phyloP scores from a whole-genome alignment of 2,888 invertebrate species.

The Chymomyza fuscimana region DNA sequence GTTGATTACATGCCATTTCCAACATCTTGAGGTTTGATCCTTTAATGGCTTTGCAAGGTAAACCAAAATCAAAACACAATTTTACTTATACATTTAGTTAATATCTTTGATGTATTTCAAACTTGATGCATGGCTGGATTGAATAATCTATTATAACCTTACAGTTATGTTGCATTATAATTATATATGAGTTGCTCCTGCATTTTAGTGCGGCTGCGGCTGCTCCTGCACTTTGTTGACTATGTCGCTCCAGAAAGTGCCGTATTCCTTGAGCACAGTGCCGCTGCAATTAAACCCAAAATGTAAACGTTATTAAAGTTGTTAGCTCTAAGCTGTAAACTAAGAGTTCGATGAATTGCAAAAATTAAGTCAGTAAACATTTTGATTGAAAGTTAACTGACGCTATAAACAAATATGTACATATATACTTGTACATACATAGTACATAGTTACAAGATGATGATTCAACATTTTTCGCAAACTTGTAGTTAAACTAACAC shows the following conservation, averaged over 20 bases:
- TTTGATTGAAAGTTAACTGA: slow-evolving; percentile 29
- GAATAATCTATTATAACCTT: not conserved
- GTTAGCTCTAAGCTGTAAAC: not conserved
- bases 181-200: slow-evolving; percentile 22
- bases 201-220: slow-evolving; percentile 26
- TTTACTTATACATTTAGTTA: slow-evolving; percentile 39
- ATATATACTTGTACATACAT: not conserved
- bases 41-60: slow-evolving; percentile 27
- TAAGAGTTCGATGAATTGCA: slow-evolving; percentile 21
- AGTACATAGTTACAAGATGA: slow-evolving; percentile 27
- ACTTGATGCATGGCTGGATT: not conserved
- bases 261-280: slow-evolving; percentile 87
- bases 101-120: slow-evolving; percentile 45
- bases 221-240: slow-evolving; percentile 81
- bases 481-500: slow-evolving; percentile 9
- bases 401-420: slow-evolving; percentile 28
- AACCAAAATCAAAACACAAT: slow-evolving; percentile 29
- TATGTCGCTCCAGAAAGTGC: slow-evolving; percentile 87
- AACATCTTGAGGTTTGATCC: slow-evolving; percentile 1
- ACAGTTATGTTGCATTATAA: slow-evolving; percentile 32
- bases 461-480: slow-evolving; percentile 43
- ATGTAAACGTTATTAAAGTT: slow-evolving; percentile 13
- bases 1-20: slow-evolving; percentile 33
- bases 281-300: slow-evolving; percentile 82
- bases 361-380: slow-evolving; percentile 1